These are phyloP conservation scores for Triplophysa rosa DNA, from an alignment of 2,113 vertebrate genomes.

Conservation along the genomic window DNA sequence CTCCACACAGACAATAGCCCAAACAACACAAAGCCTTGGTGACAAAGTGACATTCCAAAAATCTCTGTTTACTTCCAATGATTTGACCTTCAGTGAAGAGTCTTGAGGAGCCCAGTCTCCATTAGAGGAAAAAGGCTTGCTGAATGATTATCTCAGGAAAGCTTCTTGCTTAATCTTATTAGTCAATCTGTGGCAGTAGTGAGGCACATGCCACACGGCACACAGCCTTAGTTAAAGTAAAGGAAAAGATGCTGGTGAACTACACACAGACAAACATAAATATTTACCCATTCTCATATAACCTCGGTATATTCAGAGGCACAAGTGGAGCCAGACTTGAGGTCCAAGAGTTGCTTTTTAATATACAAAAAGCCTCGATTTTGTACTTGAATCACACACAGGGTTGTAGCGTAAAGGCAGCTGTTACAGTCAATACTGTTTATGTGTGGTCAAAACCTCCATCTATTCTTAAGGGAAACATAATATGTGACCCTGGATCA, in stretches of 20 bases:
- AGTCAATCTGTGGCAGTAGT: slow-evolving; percentile 75
- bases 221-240: slow-evolving; percentile 36
- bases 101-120: slow-evolving; percentile 64
- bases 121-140: slow-evolving; percentile 77
- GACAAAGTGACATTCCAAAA: neutral
- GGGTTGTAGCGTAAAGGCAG: neutral
- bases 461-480: too few species aligned
- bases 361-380: neutral
- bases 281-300: slow-evolving; percentile 10
- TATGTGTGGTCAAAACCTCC: too few species aligned
- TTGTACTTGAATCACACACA: neutral
- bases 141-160: slow-evolving; percentile 89
- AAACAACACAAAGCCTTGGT: neutral
- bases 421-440: too few species aligned
- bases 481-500: too few species aligned
- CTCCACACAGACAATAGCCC: neutral
- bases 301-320: neutral
- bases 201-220: slow-evolving; percentile 50
- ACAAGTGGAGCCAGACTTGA: neutral
- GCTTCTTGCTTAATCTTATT: slow-evolving; percentile 88
- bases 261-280: slow-evolving; percentile 21
- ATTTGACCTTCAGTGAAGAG: slow-evolving; percentile 78
- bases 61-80: slow-evolving; percentile 51
- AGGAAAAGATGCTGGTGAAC: neutral
- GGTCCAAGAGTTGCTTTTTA: neutral